Base-by-base conservation (phyloP, 2,113 vertebrate genomes). In the Lanius ludovicianus region DNA sequence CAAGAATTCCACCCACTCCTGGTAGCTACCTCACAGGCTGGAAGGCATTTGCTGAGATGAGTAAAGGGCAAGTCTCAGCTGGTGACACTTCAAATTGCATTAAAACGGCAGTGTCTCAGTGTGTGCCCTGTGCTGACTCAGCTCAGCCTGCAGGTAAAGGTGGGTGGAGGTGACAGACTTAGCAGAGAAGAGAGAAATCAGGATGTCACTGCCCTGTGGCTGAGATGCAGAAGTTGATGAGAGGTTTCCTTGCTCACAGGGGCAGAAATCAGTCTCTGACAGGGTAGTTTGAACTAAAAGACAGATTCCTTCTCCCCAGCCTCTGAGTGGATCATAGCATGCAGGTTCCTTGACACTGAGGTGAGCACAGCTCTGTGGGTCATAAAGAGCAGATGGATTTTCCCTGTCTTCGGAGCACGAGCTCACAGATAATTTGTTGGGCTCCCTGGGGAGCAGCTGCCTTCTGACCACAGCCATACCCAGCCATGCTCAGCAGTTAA, bases 301-400 rank as follows among this genome's bases (percentile, higher is more conserved):
- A 20, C 6, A 23, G 31, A 33, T 53, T 57, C 4, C 21, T 10
- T 23, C 35, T 80, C 3, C 1, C 37, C 37, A 22, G 24, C 50
- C 18, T 53, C 24, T 30, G 20, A 56, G 44, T 1, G 0, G 9
- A 6, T 39, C 16, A 4, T 50, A 22, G 56, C 22, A 23, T 1
- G 0, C 39, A 2, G 1, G 37, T 76, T 79, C 50, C 56, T 62
- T 3, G 1, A 2, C 30, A 0, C 10, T 2, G 53, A 73, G 50
- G 9, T 24, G 19, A 22, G 35, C 2, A 3, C n/a, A 55, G 42
- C 28, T 44, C 4, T 3, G 1, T 10, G 30, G 7, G 15, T 31
- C 52, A 3, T 20, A 21, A 25, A 59, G 6, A 3, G 15, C 2
- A 4, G 28, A 17, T 3, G 4, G 37, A 35, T 30, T 56, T 65